A percentile compares a stretch with the other conserved stretches of the same genome.
Conservation (phyloP, 2,888 invertebrate genomes). For the Xanthia togata region DNA sequence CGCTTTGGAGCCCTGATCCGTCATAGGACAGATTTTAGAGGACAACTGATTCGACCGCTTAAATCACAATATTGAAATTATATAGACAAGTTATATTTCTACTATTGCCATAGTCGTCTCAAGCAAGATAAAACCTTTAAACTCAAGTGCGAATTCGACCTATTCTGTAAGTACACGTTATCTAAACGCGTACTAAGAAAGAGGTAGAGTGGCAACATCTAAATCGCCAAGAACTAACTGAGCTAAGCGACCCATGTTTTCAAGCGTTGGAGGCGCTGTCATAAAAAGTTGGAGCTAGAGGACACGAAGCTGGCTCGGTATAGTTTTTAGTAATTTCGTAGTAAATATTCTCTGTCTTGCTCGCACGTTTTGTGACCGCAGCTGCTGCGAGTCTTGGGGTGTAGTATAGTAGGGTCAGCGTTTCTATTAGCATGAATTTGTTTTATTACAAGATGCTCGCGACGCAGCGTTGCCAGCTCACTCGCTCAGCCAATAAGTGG, state of each 20-base stretch:
- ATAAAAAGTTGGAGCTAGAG: neutral
- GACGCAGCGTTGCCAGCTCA: neutral
- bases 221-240: neutral
- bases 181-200: constrained; percentile 6
- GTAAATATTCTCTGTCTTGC: neutral
- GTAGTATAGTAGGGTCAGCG: neutral
- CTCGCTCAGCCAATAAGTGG: neutral
- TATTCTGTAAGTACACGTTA: constrained; percentile 21
- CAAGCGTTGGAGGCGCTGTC: neutral
- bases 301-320: neutral
- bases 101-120: constrained; percentile 3
- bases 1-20: neutral
- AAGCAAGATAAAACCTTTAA: constrained; percentile 18
- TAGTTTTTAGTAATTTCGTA: neutral
- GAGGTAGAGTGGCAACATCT: constrained; percentile 29
- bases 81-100: neutral
- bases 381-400: neutral
- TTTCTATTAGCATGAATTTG: neutral
- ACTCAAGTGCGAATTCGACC: constrained; percentile 8
- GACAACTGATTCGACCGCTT: neutral
- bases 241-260: neutral
- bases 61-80: neutral
- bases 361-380: neutral
- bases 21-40: neutral
- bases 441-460: neutral